These are phyloP conservation scores for Heterodera filipjevi DNA, from an alignment of 2,888 invertebrate species.

Conservation along the genomic window DNA sequence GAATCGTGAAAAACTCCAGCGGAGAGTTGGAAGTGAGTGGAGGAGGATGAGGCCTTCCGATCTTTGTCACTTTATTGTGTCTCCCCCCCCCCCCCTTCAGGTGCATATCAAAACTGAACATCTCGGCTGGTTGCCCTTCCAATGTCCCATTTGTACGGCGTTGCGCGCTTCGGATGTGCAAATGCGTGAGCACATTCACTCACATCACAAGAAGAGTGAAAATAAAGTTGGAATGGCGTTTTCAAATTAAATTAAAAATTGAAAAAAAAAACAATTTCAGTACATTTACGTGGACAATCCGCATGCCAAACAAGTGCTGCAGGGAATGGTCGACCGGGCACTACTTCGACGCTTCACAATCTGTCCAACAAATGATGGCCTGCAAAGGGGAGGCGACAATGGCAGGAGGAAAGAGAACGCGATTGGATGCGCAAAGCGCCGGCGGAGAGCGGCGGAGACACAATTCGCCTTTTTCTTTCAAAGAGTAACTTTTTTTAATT, in stretches of 20 bases:
- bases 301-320: slow-evolving; percentile 53
- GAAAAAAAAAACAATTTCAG: slow-evolving; percentile 33
- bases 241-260: not conserved
- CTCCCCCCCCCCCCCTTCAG: too few relatives aligned
- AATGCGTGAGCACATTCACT: slow-evolving; percentile 61
- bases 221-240: slow-evolving; percentile 39
- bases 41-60: slow-evolving; percentile 13
- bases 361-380: too few relatives aligned
- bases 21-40: slow-evolving; percentile 56
- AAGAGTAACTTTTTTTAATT: too few relatives aligned
- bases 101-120: slow-evolving; percentile 49
- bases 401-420: too few relatives aligned
- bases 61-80: too few relatives aligned
- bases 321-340: slow-evolving; percentile 53
- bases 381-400: too few relatives aligned
- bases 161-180: slow-evolving; percentile 59
- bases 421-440: too few relatives aligned
- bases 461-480: too few relatives aligned
- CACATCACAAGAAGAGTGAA: slow-evolving; percentile 54
- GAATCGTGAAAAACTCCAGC: slow-evolving; percentile 51
- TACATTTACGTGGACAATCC: slow-evolving; percentile 61
- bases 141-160: slow-evolving; percentile 55
- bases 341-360: slow-evolving; percentile 33
- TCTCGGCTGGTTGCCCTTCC: slow-evolving; percentile 61
- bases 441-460: too few relatives aligned